Evolutionary conservation across 2,888 invertebrate genomes (phyloP).

Genomic region (Amitus sp.): DNA sequence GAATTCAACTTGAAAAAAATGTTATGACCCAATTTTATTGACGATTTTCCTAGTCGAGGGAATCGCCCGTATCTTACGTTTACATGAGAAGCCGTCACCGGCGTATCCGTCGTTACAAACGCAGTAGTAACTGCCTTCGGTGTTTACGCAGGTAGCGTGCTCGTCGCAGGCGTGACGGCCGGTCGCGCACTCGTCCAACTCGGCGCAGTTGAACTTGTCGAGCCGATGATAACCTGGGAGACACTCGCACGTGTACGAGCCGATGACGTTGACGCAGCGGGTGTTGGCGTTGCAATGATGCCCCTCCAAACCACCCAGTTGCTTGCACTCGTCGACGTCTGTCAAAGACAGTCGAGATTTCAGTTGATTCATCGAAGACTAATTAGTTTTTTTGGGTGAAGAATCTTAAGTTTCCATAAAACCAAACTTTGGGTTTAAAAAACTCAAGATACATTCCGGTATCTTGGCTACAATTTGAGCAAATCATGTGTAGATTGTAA

Average conservation of each 20-base stretch:
- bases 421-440: too few species aligned
- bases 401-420: too few species aligned
- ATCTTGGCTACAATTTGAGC: too few species aligned
- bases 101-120: constrained; percentile 77
- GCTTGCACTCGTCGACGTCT: constrained; percentile 89
- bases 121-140: constrained; percentile 84
- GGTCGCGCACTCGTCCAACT: constrained; percentile 82
- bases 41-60: too few species aligned
- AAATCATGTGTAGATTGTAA: too few species aligned
- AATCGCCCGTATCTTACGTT: too few species aligned
- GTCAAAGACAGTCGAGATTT: constrained; percentile 7
- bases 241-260: constrained; percentile 87
- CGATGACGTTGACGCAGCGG: constrained; percentile 82
- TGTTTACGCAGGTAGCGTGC: constrained; percentile 83
- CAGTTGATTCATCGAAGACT: too few species aligned
- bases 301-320: constrained; percentile 80
- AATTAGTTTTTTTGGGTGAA: too few species aligned
- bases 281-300: constrained; percentile 90
- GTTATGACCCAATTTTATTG: too few species aligned
- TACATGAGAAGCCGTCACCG: constrained; percentile 82
- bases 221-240: constrained; percentile 79
- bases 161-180: constrained; percentile 79
- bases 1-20: too few species aligned
- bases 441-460: too few species aligned
- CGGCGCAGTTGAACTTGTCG: constrained; percentile 83